phyloP scores from a whole-genome alignment of 2,797 vertebrate species.

The Cuniculus paca region DNA sequence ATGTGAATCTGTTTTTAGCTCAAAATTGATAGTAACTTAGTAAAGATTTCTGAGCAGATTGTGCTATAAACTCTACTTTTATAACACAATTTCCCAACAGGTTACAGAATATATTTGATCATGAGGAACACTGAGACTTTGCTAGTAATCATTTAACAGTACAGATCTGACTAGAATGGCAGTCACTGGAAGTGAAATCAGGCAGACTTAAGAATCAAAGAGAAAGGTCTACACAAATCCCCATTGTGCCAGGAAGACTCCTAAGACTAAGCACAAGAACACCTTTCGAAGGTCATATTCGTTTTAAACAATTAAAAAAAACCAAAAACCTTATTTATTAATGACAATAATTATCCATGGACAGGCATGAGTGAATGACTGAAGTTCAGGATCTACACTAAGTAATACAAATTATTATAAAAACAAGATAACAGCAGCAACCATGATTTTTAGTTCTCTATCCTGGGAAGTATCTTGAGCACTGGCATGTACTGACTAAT shows the following conservation, averaged over 20 bases:
- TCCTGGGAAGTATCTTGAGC: background rate
- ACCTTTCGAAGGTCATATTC: background rate
- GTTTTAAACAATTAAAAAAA: constrained; percentile 35
- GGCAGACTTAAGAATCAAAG: background rate
- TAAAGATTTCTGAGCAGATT: background rate
- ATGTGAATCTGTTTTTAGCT: background rate
- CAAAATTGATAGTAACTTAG: background rate
- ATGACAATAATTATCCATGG: background rate
- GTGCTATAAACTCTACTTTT: background rate
- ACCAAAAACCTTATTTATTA: background rate
- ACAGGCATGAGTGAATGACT: background rate
- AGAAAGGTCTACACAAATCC: background rate
- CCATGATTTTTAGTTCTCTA: background rate
- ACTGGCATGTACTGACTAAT: background rate
- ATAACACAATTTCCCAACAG: background rate
- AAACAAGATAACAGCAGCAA: background rate
- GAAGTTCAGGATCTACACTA: background rate
- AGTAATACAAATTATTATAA: constrained; percentile 41
- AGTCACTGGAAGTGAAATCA: background rate
- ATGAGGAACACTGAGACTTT: background rate
- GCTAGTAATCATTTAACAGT: background rate
- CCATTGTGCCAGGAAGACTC: background rate
- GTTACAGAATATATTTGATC: background rate
- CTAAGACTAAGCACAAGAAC: background rate
- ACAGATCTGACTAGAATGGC: background rate